A percentile compares a stretch with the other conserved stretches of the same genome.
phyloP scores from a whole-genome alignment of 2,113 vertebrate genomes.

The Typhlomys cinereus region DNA sequence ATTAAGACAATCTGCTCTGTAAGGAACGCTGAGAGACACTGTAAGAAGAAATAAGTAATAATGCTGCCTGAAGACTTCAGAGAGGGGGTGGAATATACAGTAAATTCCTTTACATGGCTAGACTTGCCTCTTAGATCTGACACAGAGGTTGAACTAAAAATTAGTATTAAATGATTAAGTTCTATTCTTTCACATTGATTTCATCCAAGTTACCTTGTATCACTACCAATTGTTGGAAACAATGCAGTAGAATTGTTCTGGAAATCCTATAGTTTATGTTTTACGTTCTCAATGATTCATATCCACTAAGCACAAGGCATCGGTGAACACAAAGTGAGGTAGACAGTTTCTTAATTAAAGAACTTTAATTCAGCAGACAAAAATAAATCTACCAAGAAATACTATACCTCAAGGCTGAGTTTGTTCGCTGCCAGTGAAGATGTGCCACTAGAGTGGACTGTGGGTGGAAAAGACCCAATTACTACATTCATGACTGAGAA shows the following conservation, averaged over 20 bases:
- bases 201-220: not conserved
- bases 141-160: not conserved
- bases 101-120: not conserved
- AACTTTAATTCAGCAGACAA: constrained; percentile 36
- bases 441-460: not conserved
- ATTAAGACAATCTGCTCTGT: not conserved
- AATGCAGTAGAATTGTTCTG: not conserved
- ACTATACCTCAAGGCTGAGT: not conserved
- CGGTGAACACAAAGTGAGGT: not conserved
- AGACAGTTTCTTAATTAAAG: not conserved
- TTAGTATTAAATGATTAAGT: not conserved
- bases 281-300: not conserved
- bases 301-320: not conserved
- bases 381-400: constrained; percentile 14
- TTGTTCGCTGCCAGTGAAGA: not conserved
- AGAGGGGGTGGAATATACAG: not conserved
- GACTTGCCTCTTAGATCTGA: not conserved
- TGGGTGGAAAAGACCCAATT: not conserved
- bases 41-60: not conserved
- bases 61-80: not conserved
- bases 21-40: not conserved
- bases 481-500: not conserved
- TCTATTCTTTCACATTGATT: not conserved
- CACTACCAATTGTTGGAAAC: not conserved
- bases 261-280: not conserved